Percentiles rank a stretch among this genome's conserved stretches.
phyloP scores from a whole-genome alignment of 2,888 invertebrate species.

The Spilosoma lubricipeda region DNA sequence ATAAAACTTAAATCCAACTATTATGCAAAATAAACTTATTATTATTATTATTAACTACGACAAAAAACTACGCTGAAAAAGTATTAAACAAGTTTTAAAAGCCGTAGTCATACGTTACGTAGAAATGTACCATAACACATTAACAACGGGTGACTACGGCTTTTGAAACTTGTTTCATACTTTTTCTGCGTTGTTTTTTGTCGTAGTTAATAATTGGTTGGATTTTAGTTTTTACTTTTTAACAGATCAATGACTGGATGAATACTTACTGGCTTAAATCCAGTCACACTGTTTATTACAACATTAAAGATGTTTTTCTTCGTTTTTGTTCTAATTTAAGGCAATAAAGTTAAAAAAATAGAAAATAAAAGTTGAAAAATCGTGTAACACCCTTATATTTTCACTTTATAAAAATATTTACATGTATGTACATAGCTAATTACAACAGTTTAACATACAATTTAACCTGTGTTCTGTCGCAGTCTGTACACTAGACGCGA shows the following conservation, averaged over 20 bases:
- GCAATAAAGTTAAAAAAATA: neutral
- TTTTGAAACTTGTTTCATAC: no score
- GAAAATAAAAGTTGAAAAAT: constrained; percentile 32
- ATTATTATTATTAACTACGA: no score
- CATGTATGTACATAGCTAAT: constrained; percentile 48
- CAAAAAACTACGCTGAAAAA: no score
- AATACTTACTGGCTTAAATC: neutral
- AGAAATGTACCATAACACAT: no score
- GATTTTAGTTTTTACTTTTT: no score
- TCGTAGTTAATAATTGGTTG: no score
- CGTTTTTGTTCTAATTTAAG: neutral
- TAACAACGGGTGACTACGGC: no score
- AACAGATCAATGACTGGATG: neutral
- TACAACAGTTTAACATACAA: constrained; percentile 17
- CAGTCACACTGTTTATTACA: neutral
- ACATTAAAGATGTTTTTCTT: neutral
- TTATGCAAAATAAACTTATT: no score
- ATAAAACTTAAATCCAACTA: no score
- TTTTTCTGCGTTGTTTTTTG: no score
- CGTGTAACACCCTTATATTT: constrained; percentile 58
- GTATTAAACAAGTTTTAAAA: no score
- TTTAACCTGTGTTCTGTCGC: neutral
- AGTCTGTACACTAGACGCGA: neutral
- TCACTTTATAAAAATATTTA: constrained; percentile 63
- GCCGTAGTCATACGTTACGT: no score